Evolutionary conservation across 2,888 invertebrate genomes (phyloP), one percentile per base, ranked within the genome.

Genomic region (Macropis europaea): DNA sequence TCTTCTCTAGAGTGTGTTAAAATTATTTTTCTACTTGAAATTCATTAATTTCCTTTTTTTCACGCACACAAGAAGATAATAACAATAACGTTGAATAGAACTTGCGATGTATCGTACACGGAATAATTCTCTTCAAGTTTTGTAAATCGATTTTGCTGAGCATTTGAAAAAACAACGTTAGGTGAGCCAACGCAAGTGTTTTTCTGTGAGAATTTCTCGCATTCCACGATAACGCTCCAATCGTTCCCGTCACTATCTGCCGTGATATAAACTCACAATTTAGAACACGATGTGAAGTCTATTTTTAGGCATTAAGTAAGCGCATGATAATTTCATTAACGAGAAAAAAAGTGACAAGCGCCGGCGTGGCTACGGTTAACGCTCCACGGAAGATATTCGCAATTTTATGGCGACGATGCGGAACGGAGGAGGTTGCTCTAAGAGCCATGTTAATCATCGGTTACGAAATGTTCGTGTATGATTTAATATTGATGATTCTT

Each of bases 291-390:
- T 62, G 24, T 24, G 45, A 45, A 45, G 38, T 64, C 81, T 81
- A 81, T 81, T 77, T 81, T 79, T 81, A 81, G 81, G 13, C 62
- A 68, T 81, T 81, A 79, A 75, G 75, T 79, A 81, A 81, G 82
- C 66, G 62, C 26, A 52, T 43, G 76, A 81, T 81, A 77, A 81
- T 79, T 79, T 77, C 66, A 79, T 82, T 82, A 81, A 79, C 71
- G 43, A 43, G 38, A 68, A 64, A 62, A 69, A 67, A 54, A 67
- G 36, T 19, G 67, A 66, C 62, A 42, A 15, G 30, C 30, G 47
- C 15, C 15, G 34, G 24, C 11, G 40, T 7, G 40, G 48, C 19
- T 17, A 15, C n/a, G 40, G 48, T 26, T 17, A 15, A 34, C 0
- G 36, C 2, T 32, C 56, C 15, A 7, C 28, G 38, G 22, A 28